A percentile compares a stretch with the other conserved stretches of the same genome.
These are phyloP conservation scores for Pomatorhinus ruficollis DNA, from an alignment of 2,113 vertebrate species.

Conservation along the genomic window DNA sequence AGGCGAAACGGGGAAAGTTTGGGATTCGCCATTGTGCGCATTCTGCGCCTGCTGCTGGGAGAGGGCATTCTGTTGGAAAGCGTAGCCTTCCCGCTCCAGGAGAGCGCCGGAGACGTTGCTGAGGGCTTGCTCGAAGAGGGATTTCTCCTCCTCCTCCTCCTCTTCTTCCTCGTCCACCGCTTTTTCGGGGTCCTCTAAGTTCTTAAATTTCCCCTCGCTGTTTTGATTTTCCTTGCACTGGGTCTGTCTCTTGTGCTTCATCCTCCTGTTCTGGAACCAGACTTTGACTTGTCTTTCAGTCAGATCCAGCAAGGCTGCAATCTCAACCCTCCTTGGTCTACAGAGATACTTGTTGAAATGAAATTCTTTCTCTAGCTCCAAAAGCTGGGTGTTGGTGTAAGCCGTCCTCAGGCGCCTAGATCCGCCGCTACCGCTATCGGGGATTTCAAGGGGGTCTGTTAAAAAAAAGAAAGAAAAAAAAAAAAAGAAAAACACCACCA, in stretches of 20 bases:
- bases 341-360: slow-evolving; percentile 99
- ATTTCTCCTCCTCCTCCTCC: slow-evolving; percentile 85
- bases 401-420: slow-evolving; percentile 94
- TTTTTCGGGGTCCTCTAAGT: slow-evolving; percentile 82
- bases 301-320: slow-evolving; percentile 92
- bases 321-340: slow-evolving; percentile 94
- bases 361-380: slow-evolving; percentile 99
- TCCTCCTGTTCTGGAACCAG: slow-evolving; percentile 98
- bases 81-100: slow-evolving; percentile 88
- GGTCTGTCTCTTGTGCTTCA: slow-evolving; percentile 98
- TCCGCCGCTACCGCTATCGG: slow-evolving; percentile 81
- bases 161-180: slow-evolving; percentile 82
- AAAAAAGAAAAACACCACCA: neutral
- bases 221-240: slow-evolving; percentile 96
- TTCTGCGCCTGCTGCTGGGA: slow-evolving; percentile 85
- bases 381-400: slow-evolving; percentile 97
- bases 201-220: slow-evolving; percentile 85
- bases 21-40: slow-evolving; percentile 88
- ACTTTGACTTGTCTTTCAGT: slow-evolving; percentile 98
- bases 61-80: slow-evolving; percentile 89
- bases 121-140: slow-evolving; percentile 82
- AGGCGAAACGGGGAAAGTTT: slow-evolving; percentile 83
- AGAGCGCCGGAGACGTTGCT: slow-evolving; percentile 82
- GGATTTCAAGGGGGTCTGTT: slow-evolving; percentile 88
- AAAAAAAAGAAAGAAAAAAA: neutral